Evolutionary conservation across 2,797 vertebrate species (phyloP).

Genomic region (Pithecia hirsuta): DNA sequence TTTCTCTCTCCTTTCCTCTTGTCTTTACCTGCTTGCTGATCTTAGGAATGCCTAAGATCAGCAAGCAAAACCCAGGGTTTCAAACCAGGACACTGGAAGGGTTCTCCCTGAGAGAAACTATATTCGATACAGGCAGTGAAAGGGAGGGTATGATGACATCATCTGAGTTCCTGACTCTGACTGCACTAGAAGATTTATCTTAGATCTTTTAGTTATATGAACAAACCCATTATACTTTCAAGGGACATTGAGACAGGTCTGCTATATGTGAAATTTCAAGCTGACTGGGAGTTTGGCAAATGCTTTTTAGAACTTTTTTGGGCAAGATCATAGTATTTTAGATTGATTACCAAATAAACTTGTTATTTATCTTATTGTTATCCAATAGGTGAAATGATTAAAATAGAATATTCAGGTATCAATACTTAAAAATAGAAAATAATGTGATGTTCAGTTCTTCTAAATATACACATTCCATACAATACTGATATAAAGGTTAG

Average conservation of each 20-base stretch:
- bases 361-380: not conserved
- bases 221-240: not conserved
- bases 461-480: not conserved
- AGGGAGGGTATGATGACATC: not conserved
- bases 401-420: not conserved
- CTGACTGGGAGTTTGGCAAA: not conserved
- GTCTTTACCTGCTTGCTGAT: not conserved
- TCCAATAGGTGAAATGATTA: not conserved
- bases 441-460: not conserved
- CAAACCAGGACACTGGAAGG: not conserved
- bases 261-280: not conserved
- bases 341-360: not conserved
- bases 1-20: not conserved
- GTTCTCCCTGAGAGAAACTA: not conserved
- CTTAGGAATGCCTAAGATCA: not conserved
- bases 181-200: not conserved
- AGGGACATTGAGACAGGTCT: not conserved
- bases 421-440: not conserved
- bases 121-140: accelerated
- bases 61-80: not conserved
- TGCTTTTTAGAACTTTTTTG: not conserved
- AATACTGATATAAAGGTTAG: not conserved
- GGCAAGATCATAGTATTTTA: not conserved
- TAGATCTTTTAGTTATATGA: not conserved
- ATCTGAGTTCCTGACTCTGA: not conserved